Evolutionary conservation across 2,888 invertebrate species (phyloP).

Genomic region (Myathropa florea): DNA sequence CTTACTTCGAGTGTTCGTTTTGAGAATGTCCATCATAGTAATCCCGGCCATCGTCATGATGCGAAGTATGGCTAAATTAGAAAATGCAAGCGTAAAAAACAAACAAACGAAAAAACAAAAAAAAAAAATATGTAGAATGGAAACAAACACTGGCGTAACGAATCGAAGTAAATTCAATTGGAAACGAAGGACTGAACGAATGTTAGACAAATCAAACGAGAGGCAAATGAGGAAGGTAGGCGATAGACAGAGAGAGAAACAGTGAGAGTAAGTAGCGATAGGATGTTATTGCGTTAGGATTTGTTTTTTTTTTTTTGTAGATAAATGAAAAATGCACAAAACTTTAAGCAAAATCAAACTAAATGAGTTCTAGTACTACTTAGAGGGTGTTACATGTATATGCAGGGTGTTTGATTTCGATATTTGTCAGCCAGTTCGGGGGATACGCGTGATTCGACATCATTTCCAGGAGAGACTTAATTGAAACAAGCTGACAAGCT

Average conservation of each 20-base stretch:
- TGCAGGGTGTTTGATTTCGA: no score
- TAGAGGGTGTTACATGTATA: no score
- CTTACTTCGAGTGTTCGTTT: conserved; percentile 76
- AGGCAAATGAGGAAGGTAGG: not conserved
- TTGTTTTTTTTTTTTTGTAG: not conserved
- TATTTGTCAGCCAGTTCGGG: no score
- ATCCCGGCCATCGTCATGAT: conserved; percentile 75
- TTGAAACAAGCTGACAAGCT: no score
- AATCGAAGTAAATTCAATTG: conserved; percentile 9
- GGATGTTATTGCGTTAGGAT: not conserved
- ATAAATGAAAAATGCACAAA: not conserved
- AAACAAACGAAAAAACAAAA: conserved; percentile 36
- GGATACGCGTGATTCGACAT: no score
- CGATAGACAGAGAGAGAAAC: not conserved
- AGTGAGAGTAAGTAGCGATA: not conserved
- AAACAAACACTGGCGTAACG: conserved; percentile 66
- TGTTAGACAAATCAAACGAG: conserved; percentile 7
- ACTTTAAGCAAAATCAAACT: not conserved
- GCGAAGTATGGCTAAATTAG: conserved; percentile 74
- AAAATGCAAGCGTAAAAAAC: conserved; percentile 74
- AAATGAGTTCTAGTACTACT: not conserved
- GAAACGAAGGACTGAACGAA: conserved; percentile 10
- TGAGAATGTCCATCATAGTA: conserved; percentile 75
- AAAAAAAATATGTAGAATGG: conserved; percentile 63
- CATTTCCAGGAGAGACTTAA: no score